These are phyloP conservation scores for Rhabdornis inornatus DNA, from an alignment of 2,113 vertebrate species.

Conservation along the genomic window DNA sequence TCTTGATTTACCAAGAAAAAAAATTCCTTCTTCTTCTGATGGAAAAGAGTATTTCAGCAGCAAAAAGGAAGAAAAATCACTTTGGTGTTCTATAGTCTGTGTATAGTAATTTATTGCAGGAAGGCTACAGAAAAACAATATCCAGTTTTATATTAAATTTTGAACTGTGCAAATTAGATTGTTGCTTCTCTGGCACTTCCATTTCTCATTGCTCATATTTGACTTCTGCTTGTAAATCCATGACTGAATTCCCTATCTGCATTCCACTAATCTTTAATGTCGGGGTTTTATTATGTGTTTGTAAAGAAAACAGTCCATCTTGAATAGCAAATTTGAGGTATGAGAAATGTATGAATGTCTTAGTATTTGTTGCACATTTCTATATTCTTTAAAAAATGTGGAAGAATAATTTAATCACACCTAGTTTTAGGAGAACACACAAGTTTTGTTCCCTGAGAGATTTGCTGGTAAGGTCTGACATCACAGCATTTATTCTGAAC, in stretches of 20 bases:
- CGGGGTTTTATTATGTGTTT: neutral
- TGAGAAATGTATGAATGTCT: neutral
- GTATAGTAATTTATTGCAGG: neutral
- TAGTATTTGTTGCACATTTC: neutral
- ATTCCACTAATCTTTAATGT: slow-evolving; percentile 20
- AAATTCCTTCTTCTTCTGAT: neutral
- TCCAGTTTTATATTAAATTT: slow-evolving; percentile 50
- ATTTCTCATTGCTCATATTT: slow-evolving; percentile 49
- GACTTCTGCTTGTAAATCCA: slow-evolving; percentile 22
- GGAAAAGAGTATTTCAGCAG: neutral
- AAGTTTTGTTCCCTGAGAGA: neutral
- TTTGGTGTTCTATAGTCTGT: neutral
- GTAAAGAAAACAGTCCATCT: neutral
- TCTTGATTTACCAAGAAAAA: neutral
- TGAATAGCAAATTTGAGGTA: neutral
- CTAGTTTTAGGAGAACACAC: neutral
- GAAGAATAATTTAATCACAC: neutral
- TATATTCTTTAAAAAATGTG: neutral
- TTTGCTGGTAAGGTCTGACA: neutral
- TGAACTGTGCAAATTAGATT: slow-evolving; percentile 55
- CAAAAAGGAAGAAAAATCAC: slow-evolving; percentile 3
- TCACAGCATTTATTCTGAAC: neutral
- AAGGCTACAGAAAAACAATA: slow-evolving; percentile 20
- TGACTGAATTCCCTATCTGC: slow-evolving; percentile 14
- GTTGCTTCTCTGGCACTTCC: slow-evolving; percentile 14